Evolutionary conservation across 2,797 vertebrate genomes (phyloP).

Genomic region (Anabacerthia variegaticeps): DNA sequence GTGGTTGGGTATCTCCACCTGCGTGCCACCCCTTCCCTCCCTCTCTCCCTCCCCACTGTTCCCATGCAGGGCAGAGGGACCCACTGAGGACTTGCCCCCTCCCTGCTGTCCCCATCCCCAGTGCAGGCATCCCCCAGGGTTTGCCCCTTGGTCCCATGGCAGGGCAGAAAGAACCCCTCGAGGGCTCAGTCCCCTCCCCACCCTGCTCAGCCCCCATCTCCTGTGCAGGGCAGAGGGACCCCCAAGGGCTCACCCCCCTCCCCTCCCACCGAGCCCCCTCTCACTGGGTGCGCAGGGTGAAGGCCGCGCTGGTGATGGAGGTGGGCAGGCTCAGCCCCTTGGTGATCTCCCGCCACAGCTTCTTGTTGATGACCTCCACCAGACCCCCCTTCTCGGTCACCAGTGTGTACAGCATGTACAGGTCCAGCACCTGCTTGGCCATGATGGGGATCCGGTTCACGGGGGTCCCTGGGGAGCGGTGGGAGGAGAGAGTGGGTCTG

Average conservation of each 20-base stretch:
- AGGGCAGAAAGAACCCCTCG: neutral
- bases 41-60: neutral
- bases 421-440: conserved; percentile 97
- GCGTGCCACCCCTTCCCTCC: neutral
- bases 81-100: neutral
- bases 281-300: conserved; percentile 97
- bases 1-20: neutral
- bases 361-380: conserved; percentile 98
- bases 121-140: neutral
- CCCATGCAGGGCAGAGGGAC: neutral
- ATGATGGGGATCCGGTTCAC: conserved; percentile 98
- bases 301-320: conserved; percentile 98
- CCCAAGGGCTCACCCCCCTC: neutral
- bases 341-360: conserved; percentile 97
- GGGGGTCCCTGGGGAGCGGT: conserved; percentile 83
- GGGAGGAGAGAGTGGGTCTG: neutral
- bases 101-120: neutral
- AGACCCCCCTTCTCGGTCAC: conserved; percentile 97
- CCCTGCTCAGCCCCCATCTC: neutral
- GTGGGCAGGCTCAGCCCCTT: conserved; percentile 97
- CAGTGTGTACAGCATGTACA: conserved; percentile 95
- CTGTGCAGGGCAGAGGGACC: neutral
- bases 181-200: neutral
- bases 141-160: neutral
- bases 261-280: neutral